phyloP scores from a whole-genome alignment of 2,113 vertebrate species.

The Protobothrops mucrosquamatus region DNA sequence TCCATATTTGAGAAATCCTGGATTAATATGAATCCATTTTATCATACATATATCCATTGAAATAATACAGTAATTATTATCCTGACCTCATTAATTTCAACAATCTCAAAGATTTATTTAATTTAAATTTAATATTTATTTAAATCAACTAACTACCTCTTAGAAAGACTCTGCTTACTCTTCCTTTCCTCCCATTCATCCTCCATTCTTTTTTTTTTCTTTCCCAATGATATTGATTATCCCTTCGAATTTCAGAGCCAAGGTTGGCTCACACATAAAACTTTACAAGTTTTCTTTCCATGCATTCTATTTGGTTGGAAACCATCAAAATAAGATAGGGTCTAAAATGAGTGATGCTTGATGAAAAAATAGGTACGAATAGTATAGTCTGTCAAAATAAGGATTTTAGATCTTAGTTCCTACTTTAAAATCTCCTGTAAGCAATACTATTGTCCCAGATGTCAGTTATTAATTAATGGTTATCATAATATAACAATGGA shows the following conservation, averaged over 20 bases:
- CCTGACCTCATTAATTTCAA: neutral
- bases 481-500: conserved; percentile 32
- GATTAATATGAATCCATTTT: neutral
- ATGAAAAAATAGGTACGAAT: conserved; percentile 18
- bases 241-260: neutral
- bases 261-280: neutral
- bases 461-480: conserved; percentile 35
- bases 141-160: neutral
- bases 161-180: neutral
- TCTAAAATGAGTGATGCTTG: conserved; percentile 39
- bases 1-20: neutral
- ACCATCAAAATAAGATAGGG: neutral
- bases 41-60: neutral
- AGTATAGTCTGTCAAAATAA: conserved; percentile 33
- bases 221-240: neutral
- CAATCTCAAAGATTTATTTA: neutral
- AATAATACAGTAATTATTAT: neutral
- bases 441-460: conserved; percentile 45
- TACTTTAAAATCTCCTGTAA: conserved; percentile 32
- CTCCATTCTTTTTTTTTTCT: neutral
- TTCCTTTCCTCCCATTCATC: neutral
- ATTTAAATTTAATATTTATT: neutral
- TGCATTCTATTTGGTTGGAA: neutral
- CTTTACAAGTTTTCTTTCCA: neutral
- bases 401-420: conserved; percentile 31